Percentiles rank a stretch among this genome's conserved stretches.
Evolutionary conservation across 1,140 invertebrate genomes (phyloP).

Genomic region (Cardiocondyla obscurior): DNA sequence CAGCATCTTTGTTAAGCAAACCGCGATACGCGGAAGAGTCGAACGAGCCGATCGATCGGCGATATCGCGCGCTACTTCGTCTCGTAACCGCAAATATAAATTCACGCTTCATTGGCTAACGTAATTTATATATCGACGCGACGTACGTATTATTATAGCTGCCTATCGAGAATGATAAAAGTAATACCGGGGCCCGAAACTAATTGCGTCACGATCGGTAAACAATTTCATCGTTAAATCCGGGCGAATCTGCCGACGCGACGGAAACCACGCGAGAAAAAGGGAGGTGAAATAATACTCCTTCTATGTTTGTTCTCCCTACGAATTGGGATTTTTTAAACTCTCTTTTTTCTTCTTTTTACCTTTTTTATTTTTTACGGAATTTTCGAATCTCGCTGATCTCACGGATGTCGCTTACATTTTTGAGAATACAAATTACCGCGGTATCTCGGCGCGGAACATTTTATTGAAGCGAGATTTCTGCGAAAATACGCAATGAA

Average conservation of each 20-base stretch:
- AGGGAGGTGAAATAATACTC: not conserved
- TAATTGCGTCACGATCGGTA: constrained; percentile 6
- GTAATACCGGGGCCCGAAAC: not conserved
- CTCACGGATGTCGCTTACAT: constrained; percentile 28
- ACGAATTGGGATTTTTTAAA: not conserved
- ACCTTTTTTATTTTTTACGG: too few relatives aligned
- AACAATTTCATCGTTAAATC: constrained; percentile 6
- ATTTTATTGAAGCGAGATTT: constrained; percentile 41
- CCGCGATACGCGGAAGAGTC: not conserved
- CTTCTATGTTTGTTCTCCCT: not conserved
- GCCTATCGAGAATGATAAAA: constrained; percentile 17
- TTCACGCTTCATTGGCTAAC: constrained; percentile 33
- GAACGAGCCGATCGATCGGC: constrained; percentile 13
- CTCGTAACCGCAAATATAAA: constrained; percentile 14
- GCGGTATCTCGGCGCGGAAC: constrained; percentile 13
- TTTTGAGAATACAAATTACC: constrained; percentile 37
- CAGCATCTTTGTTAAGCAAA: not conserved
- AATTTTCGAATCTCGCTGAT: constrained; percentile 9
- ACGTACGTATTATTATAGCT: too few relatives aligned
- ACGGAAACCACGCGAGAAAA: not conserved
- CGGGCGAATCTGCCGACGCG: not conserved
- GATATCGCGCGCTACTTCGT: not conserved
- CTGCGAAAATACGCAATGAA: constrained; percentile 9
- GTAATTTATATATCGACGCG: not conserved
- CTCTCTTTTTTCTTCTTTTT: too few relatives aligned